A percentile compares a stretch with the other conserved stretches of the same genome.
These are phyloP conservation scores for Mermis nigrescens DNA, from an alignment of 2,888 invertebrate genomes.

Conservation along the genomic window DNA sequence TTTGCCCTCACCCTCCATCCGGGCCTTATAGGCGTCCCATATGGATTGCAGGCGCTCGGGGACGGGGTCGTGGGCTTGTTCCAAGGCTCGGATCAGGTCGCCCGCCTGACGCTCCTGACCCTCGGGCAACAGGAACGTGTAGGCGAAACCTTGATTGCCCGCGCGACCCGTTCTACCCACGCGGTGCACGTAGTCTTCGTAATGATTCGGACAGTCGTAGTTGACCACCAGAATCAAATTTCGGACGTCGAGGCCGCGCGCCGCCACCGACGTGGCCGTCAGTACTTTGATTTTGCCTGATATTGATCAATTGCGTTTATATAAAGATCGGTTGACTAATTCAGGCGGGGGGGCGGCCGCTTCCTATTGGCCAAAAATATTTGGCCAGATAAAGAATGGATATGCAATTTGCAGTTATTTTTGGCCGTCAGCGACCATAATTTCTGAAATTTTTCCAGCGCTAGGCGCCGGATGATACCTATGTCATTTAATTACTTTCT, in stretches of 20 bases:
- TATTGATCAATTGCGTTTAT: not conserved
- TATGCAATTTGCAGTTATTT: no score
- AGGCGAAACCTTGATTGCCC: constrained; percentile 88
- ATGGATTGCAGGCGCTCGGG: constrained; percentile 57
- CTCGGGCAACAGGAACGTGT: constrained; percentile 84
- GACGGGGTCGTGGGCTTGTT: constrained; percentile 55
- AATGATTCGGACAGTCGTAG: constrained; percentile 97
- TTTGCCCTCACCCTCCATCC: constrained; percentile 51
- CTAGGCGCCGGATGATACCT: no score
- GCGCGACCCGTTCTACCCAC: constrained; percentile 52
- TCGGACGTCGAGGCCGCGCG: constrained; percentile 92
- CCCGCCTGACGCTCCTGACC: constrained; percentile 45
- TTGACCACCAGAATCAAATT: constrained; percentile 90
- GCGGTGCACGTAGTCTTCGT: constrained; percentile 97
- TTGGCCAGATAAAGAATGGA: no score
- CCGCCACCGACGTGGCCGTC: constrained; percentile 91
- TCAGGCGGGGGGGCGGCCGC: no score
- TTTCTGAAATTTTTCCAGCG: no score
- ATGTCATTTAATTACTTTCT: no score
- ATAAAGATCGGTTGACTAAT: no score
- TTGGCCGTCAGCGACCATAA: no score
- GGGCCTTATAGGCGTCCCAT: constrained; percentile 69
- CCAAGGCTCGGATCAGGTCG: constrained; percentile 54
- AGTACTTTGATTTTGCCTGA: constrained; percentile 1
- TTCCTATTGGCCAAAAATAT: no score